phyloP scores from a whole-genome alignment of 2,888 invertebrate genomes.

The Pogonocherus hispidulus region DNA sequence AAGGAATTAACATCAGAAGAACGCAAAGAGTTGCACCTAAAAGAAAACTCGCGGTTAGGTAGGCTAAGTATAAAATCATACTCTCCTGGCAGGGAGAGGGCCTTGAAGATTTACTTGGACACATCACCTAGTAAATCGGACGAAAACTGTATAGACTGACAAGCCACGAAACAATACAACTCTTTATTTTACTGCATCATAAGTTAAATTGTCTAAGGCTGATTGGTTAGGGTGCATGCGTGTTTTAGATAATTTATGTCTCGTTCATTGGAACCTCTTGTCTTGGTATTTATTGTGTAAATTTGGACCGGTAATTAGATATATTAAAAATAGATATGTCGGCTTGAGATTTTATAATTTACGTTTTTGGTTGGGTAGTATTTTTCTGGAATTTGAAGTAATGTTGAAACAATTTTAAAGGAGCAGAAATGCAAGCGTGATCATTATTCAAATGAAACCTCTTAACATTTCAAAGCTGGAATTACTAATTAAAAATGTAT shows the following conservation, averaged over 20 bases:
- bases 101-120: conserved; percentile 81
- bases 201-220: conserved; percentile 53
- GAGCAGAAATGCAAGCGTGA: too few species aligned
- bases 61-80: conserved; percentile 67
- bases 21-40: conserved; percentile 73
- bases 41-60: conserved; percentile 73
- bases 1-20: conserved; percentile 75
- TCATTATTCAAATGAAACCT: too few species aligned
- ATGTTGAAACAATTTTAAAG: too few species aligned
- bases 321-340: too few species aligned
- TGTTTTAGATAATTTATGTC: conserved; percentile 11
- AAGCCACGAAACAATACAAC: conserved; percentile 59
- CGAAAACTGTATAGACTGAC: conserved; percentile 66
- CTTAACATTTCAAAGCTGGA: too few species aligned
- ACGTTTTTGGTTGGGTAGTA: too few species aligned
- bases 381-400: too few species aligned
- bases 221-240: conserved; percentile 31
- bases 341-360: too few species aligned
- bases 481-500: too few species aligned
- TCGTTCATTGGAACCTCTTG: conserved; percentile 17
- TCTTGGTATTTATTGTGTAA: not conserved
- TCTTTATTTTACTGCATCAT: conserved; percentile 63
- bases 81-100: conserved; percentile 78
- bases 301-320: too few species aligned
- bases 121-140: conserved; percentile 67